Evolutionary conservation across 2,888 invertebrate species (phyloP).

Genomic region (Onthophagus sagittarius): DNA sequence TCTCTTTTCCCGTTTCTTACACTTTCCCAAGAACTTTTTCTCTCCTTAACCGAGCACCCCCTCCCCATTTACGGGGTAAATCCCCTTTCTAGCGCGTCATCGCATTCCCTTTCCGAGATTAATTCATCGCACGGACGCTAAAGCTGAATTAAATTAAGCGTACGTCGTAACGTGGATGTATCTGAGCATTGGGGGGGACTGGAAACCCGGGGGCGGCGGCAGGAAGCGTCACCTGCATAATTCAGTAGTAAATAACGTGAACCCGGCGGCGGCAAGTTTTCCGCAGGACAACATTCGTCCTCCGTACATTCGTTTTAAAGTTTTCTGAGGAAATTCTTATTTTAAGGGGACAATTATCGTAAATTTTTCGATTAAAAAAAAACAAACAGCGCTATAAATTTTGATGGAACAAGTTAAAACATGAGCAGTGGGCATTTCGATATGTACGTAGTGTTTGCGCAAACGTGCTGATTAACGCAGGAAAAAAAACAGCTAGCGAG

Average conservation of each 20-base stretch:
- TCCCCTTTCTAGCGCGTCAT: background rate
- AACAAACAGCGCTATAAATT: background rate
- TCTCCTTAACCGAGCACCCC: background rate
- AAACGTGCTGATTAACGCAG: background rate
- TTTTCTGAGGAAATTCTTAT: constrained; percentile 6
- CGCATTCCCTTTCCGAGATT: background rate
- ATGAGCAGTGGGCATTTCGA: background rate
- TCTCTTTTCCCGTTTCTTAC: background rate
- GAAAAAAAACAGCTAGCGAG: background rate
- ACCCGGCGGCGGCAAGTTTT: background rate
- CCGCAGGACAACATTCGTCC: background rate
- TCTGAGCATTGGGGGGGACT: background rate
- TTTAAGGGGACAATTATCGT: constrained; percentile 1
- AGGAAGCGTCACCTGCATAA: constrained; percentile 8
- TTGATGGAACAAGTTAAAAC: background rate
- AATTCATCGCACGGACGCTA: background rate
- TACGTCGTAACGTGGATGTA: background rate
- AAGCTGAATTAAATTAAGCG: constrained; percentile 10
- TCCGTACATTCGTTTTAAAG: constrained; percentile 9
- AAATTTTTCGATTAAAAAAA: background rate
- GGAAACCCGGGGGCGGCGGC: background rate
- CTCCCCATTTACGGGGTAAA: background rate
- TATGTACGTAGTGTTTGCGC: background rate
- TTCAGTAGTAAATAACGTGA: constrained; percentile 6
- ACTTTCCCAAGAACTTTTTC: background rate